phyloP scores from a whole-genome alignment of 2,797 vertebrate species.

The Platalea minor region DNA sequence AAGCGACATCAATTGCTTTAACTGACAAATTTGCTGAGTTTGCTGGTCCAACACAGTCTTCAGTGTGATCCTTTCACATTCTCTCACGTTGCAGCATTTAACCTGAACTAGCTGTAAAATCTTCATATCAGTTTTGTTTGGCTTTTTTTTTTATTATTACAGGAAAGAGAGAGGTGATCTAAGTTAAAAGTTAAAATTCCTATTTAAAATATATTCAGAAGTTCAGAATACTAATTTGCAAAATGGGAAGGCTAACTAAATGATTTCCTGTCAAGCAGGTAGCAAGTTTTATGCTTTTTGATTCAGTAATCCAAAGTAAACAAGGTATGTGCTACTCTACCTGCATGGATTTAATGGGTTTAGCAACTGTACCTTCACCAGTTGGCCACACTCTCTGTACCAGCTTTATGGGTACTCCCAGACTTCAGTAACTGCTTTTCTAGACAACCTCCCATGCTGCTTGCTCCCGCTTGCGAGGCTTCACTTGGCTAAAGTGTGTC shows the following conservation, averaged over 20 bases:
- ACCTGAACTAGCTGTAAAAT: not conserved
- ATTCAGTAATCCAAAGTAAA: not conserved
- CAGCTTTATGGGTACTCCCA: not conserved
- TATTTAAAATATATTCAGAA: not conserved
- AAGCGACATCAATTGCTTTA: not conserved
- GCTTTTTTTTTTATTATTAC: not conserved
- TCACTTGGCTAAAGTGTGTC: not conserved
- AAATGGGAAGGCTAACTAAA: not conserved
- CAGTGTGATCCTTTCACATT: not conserved
- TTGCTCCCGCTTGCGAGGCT: not conserved
- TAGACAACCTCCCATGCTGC: not conserved
- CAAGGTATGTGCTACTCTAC: not conserved
- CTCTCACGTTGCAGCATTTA: not conserved
- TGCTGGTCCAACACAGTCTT: not conserved
- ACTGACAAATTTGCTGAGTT: not conserved
- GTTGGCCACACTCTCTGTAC: fast-evolving
- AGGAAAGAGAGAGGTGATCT: not conserved
- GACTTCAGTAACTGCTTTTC: not conserved
- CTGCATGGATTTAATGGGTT: not conserved
- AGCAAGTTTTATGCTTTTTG: not conserved
- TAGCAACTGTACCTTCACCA: not conserved
- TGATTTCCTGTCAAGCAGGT: not conserved
- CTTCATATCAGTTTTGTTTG: not conserved
- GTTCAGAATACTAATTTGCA: not conserved
- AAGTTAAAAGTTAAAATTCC: not conserved